Base-by-base conservation (phyloP, 1,140 invertebrate species). In the Lucilia sericata region DNA sequence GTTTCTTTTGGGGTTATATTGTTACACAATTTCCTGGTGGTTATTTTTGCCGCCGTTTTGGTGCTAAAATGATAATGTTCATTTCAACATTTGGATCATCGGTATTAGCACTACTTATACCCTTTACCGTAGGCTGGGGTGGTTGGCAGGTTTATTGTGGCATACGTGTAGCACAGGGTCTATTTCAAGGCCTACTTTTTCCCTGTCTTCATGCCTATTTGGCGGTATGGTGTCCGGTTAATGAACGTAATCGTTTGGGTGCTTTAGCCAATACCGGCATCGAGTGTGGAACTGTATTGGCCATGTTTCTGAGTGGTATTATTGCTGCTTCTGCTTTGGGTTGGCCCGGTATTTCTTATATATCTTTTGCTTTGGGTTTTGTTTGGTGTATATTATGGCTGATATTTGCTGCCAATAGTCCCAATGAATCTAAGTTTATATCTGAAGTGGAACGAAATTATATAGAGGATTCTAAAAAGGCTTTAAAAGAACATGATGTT, bases 301-400 rank as follows among this genome's bases (percentile, higher is more conserved):
- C 96, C 2, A 93, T 94, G n/a, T 93, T 96, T 91, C 70, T 88
- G 7, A 94, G 93, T 42, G 96, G 96, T 7, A 86, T 93, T 25
- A 91, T 97, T 1, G 93, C 95, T 3, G 92, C 91, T 2, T 94
- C 94, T 1, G 78, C 85, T 0, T 85, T 93, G 17, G 96, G 96
- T 14, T 97, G 96, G 96, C 95, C 95, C 0, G 92, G 94, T 51
- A 94, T 96, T 5, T 97, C 96, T 87, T 97, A 97, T 87, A 88
- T 94, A 0, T 95, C 96, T 87, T 96, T 96, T 47, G 91, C 88
- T 2, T 83, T 94, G 0, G 92, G 94, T 21, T 86, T 95, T 5
- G 13, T 92, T 1, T 96, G 95, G 93, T 92, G 93, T 7, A 84
- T 93, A 0, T 21, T 94, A 0, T 97, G 95, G 93, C 91, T 93